Evolutionary conservation across 2,113 vertebrate species (phyloP).

Genomic region (Aegithalos caudatus): DNA sequence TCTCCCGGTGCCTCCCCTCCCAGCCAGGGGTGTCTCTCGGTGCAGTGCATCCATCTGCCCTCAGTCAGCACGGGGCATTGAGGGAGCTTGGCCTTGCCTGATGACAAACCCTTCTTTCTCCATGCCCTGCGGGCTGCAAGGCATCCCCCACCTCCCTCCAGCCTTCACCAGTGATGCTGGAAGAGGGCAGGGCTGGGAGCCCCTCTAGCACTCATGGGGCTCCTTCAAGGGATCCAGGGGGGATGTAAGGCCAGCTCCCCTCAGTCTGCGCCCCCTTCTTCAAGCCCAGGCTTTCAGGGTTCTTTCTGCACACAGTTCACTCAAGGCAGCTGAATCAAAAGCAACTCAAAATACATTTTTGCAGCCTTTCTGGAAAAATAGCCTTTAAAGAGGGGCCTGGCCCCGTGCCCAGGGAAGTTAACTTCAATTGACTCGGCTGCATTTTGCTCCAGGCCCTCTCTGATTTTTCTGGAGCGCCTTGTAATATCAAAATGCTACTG

Average conservation of each 20-base stretch:
- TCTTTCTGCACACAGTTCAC: neutral
- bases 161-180: neutral
- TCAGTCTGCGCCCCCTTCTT: neutral
- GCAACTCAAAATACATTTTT: neutral
- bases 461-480: slow-evolving; percentile 9
- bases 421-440: slow-evolving; percentile 22
- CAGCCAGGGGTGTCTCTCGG: neutral
- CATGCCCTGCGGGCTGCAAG: neutral
- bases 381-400: slow-evolving; percentile 15
- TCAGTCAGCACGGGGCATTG: fast-evolving
- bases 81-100: neutral
- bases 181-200: neutral
- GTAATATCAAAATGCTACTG: neutral
- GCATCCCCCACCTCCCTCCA: neutral
- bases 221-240: neutral
- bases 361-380: slow-evolving; percentile 21
- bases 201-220: neutral
- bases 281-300: neutral
- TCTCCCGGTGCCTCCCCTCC: neutral
- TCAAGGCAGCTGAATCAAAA: neutral
- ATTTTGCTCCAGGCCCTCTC: slow-evolving; percentile 13
- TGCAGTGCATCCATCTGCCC: neutral
- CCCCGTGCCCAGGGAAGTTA: neutral
- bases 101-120: neutral
- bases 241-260: neutral